Conservation (phyloP, 2,797 vertebrate genomes). For the Chelidonichthys spinosus region DNA sequence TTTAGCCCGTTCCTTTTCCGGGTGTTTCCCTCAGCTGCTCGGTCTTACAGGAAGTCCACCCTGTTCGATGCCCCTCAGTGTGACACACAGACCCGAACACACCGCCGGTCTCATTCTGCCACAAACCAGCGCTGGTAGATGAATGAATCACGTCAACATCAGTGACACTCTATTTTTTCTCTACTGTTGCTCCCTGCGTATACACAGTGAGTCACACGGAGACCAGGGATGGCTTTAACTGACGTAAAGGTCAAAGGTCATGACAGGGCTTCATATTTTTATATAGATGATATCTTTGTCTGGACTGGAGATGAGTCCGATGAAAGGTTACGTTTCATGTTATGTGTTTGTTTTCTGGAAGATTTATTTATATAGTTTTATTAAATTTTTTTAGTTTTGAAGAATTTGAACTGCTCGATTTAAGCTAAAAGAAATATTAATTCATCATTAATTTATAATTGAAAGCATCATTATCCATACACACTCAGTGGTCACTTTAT, state of each 20-base stretch:
- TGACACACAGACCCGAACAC: constrained; percentile 50
- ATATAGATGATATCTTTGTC: background rate
- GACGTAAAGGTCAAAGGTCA: constrained; percentile 11
- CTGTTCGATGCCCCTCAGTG: constrained; percentile 30
- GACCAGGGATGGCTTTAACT: constrained; percentile 1
- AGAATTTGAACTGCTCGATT: background rate
- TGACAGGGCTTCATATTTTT: background rate
- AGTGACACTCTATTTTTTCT: constrained; percentile 54
- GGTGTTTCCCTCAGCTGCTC: constrained; percentile 59
- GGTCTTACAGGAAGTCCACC: constrained; percentile 64
- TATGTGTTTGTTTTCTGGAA: background rate
- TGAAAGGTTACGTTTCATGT: background rate
- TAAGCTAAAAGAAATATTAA: background rate
- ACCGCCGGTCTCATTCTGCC: constrained; percentile 22
- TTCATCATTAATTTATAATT: background rate
- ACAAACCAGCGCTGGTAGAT: constrained; percentile 9
- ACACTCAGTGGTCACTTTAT: background rate
- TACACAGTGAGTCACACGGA: constrained; percentile 51
- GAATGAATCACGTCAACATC: constrained; percentile 12
- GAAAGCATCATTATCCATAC: background rate
- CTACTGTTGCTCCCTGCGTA: background rate
- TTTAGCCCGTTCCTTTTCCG: constrained; percentile 51
- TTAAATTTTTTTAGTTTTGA: too few species aligned
- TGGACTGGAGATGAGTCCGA: constrained; percentile 1
- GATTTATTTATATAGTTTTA: too few species aligned